These are phyloP conservation scores for Drosophila erecta DNA, from an alignment of 1,140 invertebrate species.

Conservation along the genomic window DNA sequence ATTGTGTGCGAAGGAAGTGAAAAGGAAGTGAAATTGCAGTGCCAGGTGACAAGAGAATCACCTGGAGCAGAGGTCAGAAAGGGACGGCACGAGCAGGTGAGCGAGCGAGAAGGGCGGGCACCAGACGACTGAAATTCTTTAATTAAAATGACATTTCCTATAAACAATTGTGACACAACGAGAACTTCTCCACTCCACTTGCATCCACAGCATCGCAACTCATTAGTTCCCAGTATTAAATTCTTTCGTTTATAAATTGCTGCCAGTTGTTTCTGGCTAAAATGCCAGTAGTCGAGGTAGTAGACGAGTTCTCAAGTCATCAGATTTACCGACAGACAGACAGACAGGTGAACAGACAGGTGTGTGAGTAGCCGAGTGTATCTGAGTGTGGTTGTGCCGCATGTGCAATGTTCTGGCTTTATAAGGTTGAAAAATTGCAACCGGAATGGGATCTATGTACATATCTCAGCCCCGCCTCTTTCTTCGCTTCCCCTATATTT, in stretches of 20 bases:
- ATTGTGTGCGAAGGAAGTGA: conserved; percentile 41
- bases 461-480: conserved; percentile 16
- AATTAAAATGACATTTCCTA: conserved; percentile 68
- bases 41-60: conserved; percentile 22
- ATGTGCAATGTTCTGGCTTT: conserved; percentile 57
- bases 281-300: conserved; percentile 1
- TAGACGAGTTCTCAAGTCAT: conserved; percentile 39
- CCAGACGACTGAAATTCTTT: conserved; percentile 59
- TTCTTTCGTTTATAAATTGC: conserved; percentile 69
- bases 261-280: conserved; percentile 17
- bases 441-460: conserved; percentile 63
- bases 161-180: conserved; percentile 63
- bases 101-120: neutral
- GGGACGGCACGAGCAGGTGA: conserved; percentile 1
- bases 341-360: conserved; percentile 31
- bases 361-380: conserved; percentile 15
- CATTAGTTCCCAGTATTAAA: conserved; percentile 75
- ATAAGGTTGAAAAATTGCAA: conserved; percentile 77
- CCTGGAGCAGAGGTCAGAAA: conserved; percentile 7
- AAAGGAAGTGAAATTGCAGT: conserved; percentile 50
- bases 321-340: conserved; percentile 16
- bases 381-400: conserved; percentile 30
- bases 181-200: conserved; percentile 24
- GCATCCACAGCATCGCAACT: conserved; percentile 35
- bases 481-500: conserved; percentile 7